Evolutionary conservation across 2,113 vertebrate species (phyloP).

Genomic region (Coregonus clupeaformis): DNA sequence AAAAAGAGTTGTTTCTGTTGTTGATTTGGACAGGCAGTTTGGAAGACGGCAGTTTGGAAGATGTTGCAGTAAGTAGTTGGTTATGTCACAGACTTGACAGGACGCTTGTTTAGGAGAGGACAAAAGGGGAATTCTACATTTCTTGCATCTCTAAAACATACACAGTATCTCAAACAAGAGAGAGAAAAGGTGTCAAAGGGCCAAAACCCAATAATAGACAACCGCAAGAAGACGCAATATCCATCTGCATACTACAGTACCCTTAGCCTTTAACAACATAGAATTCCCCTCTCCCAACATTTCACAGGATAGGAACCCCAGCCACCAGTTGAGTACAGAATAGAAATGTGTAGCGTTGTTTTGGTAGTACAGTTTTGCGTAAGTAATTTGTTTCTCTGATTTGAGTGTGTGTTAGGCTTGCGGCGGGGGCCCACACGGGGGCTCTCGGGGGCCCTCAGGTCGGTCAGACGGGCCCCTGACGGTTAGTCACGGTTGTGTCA

Average conservation of each 20-base stretch:
- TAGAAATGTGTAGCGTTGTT: slow-evolving; percentile 23
- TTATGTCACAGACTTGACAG: slow-evolving; percentile 41
- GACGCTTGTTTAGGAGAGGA: slow-evolving; percentile 20
- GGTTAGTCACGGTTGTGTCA: slow-evolving; percentile 73
- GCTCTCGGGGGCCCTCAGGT: slow-evolving; percentile 14
- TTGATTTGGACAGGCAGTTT: background rate
- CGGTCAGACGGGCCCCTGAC: slow-evolving; percentile 56
- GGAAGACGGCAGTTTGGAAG: slow-evolving; percentile 9
- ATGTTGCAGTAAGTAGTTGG: slow-evolving; percentile 44
- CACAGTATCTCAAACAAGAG: background rate
- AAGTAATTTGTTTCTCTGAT: background rate
- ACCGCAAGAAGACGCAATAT: slow-evolving; percentile 1
- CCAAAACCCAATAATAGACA: slow-evolving; percentile 7
- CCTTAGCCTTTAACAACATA: slow-evolving; percentile 49
- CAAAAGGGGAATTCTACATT: slow-evolving; percentile 61
- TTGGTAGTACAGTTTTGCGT: background rate
- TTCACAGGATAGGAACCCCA: slow-evolving; percentile 32
- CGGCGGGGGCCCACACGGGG: background rate
- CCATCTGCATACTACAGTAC: background rate
- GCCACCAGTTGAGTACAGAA: slow-evolving; percentile 34
- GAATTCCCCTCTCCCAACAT: slow-evolving; percentile 63
- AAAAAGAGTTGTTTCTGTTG: slow-evolving; percentile 12
- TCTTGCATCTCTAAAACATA: background rate
- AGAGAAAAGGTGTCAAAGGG: background rate
- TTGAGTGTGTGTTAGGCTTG: slow-evolving; percentile 16